Evolutionary conservation across 1,140 invertebrate genomes (phyloP), one percentile per base, ranked within the genome.

Genomic region (Dysdera silvatica): DNA sequence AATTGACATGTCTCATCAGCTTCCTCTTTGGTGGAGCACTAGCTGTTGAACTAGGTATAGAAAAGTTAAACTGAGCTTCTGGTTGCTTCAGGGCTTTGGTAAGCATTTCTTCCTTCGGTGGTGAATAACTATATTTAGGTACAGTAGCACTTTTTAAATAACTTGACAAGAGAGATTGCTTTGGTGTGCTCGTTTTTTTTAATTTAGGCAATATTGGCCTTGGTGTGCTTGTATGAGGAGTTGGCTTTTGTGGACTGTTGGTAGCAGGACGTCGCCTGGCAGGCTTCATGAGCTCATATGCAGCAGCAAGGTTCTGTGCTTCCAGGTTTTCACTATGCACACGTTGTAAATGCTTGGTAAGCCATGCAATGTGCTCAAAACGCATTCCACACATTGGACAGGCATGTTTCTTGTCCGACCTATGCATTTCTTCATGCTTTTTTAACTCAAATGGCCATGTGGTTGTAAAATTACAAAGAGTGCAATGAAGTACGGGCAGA

Each of bases 361-460:
- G 33, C 53, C 57, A 65, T 18, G 62, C 54, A 23, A 68, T 35
- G 20, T 61, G 62, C 12, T 65, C 59, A 51, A 68, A 68, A 8
- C 58, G 55, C 48, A 66, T 55, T 29, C 58, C 67, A 51, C 67
- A 68, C 2, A 66, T n/a, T 20, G 67, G 67, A 29, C 67, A 68
- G 5, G 40, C 45, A 41, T 65, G 60, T 28, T 63, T 65, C 24
- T 68, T 68, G 16, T 65, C 48, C 23, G 41, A 40, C 23, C 32
- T 31, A 32, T 67, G 61, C 18, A 32, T 54, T 28, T 51, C 57
- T 49, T 67, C 66, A 75, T 76, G 84, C 73, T 72, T 71, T 47
- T 77, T 73, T 72, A 78, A 79, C 72, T 80, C 82, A 10, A 74
- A 79, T 47, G 82, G 79, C 71, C 80, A 82, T 4, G 78, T 75